Base-by-base conservation (phyloP, 2,888 invertebrate species). In the Drosophila subsilvestris region DNA sequence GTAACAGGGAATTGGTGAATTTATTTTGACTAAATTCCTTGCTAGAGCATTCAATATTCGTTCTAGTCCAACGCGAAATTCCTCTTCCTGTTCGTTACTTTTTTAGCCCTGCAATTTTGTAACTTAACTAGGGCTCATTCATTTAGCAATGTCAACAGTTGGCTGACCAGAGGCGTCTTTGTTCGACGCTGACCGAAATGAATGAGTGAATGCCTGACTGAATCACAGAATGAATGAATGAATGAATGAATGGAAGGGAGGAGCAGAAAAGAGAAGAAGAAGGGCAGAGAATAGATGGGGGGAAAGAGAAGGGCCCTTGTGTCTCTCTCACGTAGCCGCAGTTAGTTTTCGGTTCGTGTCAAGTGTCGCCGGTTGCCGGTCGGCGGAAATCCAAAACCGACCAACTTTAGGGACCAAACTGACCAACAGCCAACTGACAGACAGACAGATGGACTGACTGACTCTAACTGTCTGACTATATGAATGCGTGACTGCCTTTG, bases 91-190 rank as follows among this genome's bases (percentile, higher is more conserved):
- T 47, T 47, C 9, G 18, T 54, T 54, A 20, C n/a, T 42, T 48
- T 42, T 49, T 56, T 68, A 58, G 6, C 60, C 37, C 55, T 59
- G 56, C 73, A 56, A 75, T 83, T 69, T 80, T 80, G 79, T 78
- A 79, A 81, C 81, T 76, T 61, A 86, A 84, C 81, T 83, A 71
- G 75, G 77, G 78, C 70, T 71, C 49, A 57, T 71, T 71, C 71
- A 76, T 76, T 76, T 76, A 76, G 68, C 82, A 86, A 82, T 84
- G 85, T 85, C 86, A 86, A 85, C 85, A 86, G 82, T 84, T 84
- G 85, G 80, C 86, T 82, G 82, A 84, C 82, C 82, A 86, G 74
- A 77, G 78, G 56, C 68, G 68, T 72, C 75, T 76, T 81, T 85
- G 78, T 56, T 59, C 32, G 6, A 25, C 29, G 47, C 17, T 60